Evolutionary conservation across 2,797 vertebrate genomes (phyloP).

Genomic region (Hyperoplus immaculatus): DNA sequence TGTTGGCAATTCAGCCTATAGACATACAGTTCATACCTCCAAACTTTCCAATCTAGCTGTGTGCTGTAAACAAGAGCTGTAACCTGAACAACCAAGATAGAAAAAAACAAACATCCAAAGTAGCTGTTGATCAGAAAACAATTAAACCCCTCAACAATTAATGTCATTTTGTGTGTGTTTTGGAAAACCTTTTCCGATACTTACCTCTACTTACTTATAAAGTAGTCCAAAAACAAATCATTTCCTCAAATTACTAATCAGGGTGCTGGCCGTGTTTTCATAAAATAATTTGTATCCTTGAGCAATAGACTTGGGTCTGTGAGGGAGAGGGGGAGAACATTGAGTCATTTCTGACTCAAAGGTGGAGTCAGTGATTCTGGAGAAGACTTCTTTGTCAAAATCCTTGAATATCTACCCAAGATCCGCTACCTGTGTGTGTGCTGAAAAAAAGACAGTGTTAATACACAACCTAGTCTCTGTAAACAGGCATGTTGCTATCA

Average conservation of each 20-base stretch:
- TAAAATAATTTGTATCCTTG: neutral
- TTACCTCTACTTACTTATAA: neutral
- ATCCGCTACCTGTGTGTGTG: no score
- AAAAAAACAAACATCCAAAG: neutral
- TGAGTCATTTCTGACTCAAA: no score
- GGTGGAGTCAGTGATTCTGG: no score
- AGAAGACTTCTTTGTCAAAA: no score
- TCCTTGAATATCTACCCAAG: no score
- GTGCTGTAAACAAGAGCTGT: neutral
- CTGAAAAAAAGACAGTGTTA: no score
- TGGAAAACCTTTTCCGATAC: neutral
- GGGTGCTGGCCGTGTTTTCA: neutral
- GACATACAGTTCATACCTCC: neutral
- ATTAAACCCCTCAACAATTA: neutral
- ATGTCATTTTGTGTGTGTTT: neutral
- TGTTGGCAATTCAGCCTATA: conserved; percentile 1
- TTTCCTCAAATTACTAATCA: neutral
- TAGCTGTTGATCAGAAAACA: no score
- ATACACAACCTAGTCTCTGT: no score
- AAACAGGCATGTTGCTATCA: no score
- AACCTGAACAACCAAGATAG: neutral
- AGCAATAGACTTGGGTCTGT: neutral
- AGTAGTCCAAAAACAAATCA: neutral
- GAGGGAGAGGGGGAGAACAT: no score
- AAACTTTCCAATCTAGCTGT: neutral